Evolutionary conservation across 2,888 invertebrate species (phyloP), one percentile per base, ranked within the genome.

Genomic region (Drosophila quinaria): DNA sequence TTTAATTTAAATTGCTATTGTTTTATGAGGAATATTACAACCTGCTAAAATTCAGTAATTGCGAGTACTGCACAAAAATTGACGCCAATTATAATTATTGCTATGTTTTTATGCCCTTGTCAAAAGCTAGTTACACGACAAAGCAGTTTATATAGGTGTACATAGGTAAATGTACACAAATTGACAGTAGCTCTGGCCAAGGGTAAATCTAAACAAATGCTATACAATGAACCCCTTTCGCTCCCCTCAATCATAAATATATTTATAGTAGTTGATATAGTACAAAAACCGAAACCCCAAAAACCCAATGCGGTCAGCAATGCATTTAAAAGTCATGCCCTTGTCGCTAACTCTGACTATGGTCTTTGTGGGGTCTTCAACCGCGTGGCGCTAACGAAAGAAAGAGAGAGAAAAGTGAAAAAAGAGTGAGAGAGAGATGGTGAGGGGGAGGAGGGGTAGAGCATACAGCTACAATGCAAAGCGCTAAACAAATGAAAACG

Each of bases 401-500:
- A 4, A 29, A 22, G 44, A 35, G 17, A 19, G n/a, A 29, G 41
- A 3, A 37, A 29, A 29, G 29, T 29, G 29, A 29, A 15, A 15
- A 13, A 15, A 15, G 3, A 9, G 29, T 1, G 35, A 39, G 31
- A 8, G 37, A 5, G 31, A 15, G 51, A 19, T 15, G 17, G 9
- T 29, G 19, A 4, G 8, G 13, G 13, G 4, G 33, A 9, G 42
- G 56, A 6, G 37, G 47, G 65, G 49, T 55, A 41, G 39, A 44
- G n/a, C 33, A 33, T 44, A 13, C 50, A 71, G 54, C 70, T 67
- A 54, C 62, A 70, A 72, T 52, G 62, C 22, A 60, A 67, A 66
- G 74, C 85, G 78, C 81, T 81, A 87, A 84, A 87, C 81, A 87
- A 87, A 84, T 84, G 84, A 86, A 86, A 86, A 86, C 74, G 70